Base-by-base conservation (phyloP, 1,140 invertebrate species). In the Bombus superbus region DNA sequence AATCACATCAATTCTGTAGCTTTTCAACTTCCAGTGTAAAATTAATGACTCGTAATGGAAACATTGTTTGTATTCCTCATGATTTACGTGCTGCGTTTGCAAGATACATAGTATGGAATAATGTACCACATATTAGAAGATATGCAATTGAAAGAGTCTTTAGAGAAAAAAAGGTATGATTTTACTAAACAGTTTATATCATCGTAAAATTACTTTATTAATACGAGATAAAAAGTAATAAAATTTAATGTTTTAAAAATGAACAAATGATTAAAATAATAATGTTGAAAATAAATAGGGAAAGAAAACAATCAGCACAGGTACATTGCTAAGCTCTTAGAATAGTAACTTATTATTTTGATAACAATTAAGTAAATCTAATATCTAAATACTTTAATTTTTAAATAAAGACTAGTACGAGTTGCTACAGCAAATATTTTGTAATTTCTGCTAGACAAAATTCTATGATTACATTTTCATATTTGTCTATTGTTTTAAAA, bases 121-220 rank as follows among this genome's bases (percentile, higher is more conserved):
- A 97, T 28, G 97, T 98, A 3, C 97, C 96, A 76, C 96, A 96
- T 83, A 95, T 99, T 82, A 97, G 98, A 91, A 96, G 98, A 90
- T 99, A 98, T 92, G 96, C 97, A 6, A 97, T 99, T 32, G 98
- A 98, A 89, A 96, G 97, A 86, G 98, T 99, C 5, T 99, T 97
- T 92, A 96, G 98, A 85, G 98, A 98, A 94, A 97, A 97, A 90
- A 97, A 97, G 90, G 97, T 98, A 6, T 75, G 18, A 77, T 62
- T 40, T 76, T 71, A 13, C 35, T 38, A 35, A 22, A 68, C 35
- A 53, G 47, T 18, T 18, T 18, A 53, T 53, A 53, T 22, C 22
- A n/a, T 62, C 10, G 22, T 28, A 32, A 4, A 25, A 69, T 69
- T 13, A 73, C 32, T 35, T 15, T 76, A 35, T 53, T 53, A 53